Conservation (phyloP, 2,888 invertebrate genomes). For the Calameuta pallipes region DNA sequence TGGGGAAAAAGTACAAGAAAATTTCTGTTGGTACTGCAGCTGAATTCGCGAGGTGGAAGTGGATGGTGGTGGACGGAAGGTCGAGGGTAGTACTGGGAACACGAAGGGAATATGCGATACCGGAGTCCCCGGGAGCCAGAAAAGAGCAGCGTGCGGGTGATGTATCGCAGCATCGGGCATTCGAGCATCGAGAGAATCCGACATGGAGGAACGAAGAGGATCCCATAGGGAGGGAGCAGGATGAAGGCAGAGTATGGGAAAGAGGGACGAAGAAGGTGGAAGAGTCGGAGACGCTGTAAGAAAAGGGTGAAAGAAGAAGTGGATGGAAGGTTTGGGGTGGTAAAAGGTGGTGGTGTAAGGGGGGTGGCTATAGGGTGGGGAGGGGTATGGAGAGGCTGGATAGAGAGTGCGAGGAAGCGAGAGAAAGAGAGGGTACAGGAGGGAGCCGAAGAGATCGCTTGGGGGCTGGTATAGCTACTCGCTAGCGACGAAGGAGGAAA, state of each 20-base stretch:
- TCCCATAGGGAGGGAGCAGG: slow-evolving; percentile 17
- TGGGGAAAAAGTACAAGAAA: slow-evolving; percentile 27
- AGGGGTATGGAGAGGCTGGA: not conserved
- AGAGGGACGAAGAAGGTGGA: slow-evolving; percentile 3
- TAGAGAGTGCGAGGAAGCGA: slow-evolving; percentile 23
- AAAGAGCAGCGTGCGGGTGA: slow-evolving; percentile 50
- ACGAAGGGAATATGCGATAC: slow-evolving; percentile 34
- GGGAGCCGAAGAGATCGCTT: slow-evolving; percentile 5
- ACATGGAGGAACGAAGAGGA: slow-evolving; percentile 11
- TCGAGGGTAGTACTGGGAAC: slow-evolving; percentile 20
- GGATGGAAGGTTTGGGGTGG: not conserved
- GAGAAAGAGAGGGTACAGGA: slow-evolving; percentile 1
- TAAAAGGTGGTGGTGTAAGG: not conserved
- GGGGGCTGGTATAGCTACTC: slow-evolving; percentile 22
- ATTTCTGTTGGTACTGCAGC: slow-evolving; percentile 31
- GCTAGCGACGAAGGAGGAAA: slow-evolving; percentile 51
- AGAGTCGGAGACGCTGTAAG: not conserved
- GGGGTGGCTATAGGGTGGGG: not conserved
- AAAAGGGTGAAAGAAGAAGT: slow-evolving; percentile 1
- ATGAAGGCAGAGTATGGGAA: slow-evolving; percentile 17
- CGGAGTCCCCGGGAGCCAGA: slow-evolving; percentile 14
- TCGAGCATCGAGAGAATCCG: slow-evolving; percentile 45
- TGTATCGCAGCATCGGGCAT: slow-evolving; percentile 56
- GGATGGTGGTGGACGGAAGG: slow-evolving; percentile 16
- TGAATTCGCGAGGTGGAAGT: slow-evolving; percentile 29